Evolutionary conservation across 2,888 invertebrate genomes (phyloP), one percentile per base, ranked within the genome.

Genomic region (Mimachlamys varia): DNA sequence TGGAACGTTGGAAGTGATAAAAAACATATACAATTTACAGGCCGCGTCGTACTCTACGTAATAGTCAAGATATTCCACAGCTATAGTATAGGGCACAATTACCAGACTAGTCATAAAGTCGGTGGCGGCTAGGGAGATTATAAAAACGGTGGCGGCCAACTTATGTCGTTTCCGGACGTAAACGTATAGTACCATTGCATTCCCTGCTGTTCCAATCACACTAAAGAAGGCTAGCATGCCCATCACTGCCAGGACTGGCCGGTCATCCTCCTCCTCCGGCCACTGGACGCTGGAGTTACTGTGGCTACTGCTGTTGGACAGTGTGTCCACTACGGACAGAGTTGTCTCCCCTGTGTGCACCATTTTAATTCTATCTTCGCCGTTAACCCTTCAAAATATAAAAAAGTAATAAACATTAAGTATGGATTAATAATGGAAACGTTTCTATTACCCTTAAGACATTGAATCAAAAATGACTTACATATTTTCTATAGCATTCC

Each of bases 121-220:
- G 0, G 95, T 95, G 12, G 94, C 94, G 4, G 96, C 95, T 4
- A 96, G 90, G 7, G 94, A 94, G 88, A 96, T 93, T 38, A 96
- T 96, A 92, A 95, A 95, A 0, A 95, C 93, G 0, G 95, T 95
- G 1, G 96, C 95, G 0, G 95, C 94, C 38, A 95, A 92, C 89
- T 95, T 95, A 89, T 96, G 94, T 38, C 94, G 93, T 50, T 95
- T 95, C 87, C 92, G 93, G 0, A 94, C 91, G 91, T 96, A 96
- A 2, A 96, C 96, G 91, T 96, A 96, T 10, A 96, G 93, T 7
- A 96, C 96, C 10, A 96, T 92, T 5, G 95, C 94, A 91, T 96
- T 96, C 4, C 96, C 96, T 15, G 95, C 93, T 10, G 95, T 95
- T 49, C 96, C 96, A 33, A 95, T 92, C 15, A 96, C 92, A 89